A percentile compares a stretch with the other conserved stretches of the same genome.
Evolutionary conservation across 2,888 invertebrate species (phyloP).

Genomic region (Euzophera pinguis): DNA sequence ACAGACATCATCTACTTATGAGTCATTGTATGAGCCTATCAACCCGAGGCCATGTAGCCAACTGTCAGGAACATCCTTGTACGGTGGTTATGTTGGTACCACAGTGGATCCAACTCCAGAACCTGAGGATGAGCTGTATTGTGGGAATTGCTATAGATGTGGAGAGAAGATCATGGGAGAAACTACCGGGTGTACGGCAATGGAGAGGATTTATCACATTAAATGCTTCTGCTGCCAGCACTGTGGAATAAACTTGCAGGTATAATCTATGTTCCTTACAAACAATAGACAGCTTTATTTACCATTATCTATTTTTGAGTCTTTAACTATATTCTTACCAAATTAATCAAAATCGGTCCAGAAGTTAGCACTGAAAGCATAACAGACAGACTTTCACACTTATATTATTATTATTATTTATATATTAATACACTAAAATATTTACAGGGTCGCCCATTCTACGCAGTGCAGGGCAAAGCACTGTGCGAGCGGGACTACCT

Average conservation of each 20-base stretch:
- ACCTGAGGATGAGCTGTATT: constrained; percentile 83
- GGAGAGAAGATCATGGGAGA: constrained; percentile 96
- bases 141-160: constrained; percentile 95
- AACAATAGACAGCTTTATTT: too few relatives aligned
- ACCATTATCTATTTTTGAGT: too few relatives aligned
- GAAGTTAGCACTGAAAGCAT: too few relatives aligned
- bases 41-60: constrained; percentile 81
- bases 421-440: too few relatives aligned
- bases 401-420: too few relatives aligned
- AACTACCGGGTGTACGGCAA: constrained; percentile 97
- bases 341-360: too few relatives aligned
- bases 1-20: constrained; percentile 83
- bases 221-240: constrained; percentile 96
- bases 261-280: constrained; percentile 27
- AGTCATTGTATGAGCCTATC: constrained; percentile 83
- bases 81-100: constrained; percentile 82
- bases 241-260: constrained; percentile 91
- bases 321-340: too few relatives aligned
- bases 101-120: constrained; percentile 92
- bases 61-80: constrained; percentile 80
- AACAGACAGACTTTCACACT: too few relatives aligned
- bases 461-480: constrained; percentile 95
- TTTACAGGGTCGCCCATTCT: constrained; percentile 96
- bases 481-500: constrained; percentile 98
- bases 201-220: constrained; percentile 98